Conservation (phyloP, 2,797 vertebrate genomes). For the Champsocephalus gunnari region DNA sequence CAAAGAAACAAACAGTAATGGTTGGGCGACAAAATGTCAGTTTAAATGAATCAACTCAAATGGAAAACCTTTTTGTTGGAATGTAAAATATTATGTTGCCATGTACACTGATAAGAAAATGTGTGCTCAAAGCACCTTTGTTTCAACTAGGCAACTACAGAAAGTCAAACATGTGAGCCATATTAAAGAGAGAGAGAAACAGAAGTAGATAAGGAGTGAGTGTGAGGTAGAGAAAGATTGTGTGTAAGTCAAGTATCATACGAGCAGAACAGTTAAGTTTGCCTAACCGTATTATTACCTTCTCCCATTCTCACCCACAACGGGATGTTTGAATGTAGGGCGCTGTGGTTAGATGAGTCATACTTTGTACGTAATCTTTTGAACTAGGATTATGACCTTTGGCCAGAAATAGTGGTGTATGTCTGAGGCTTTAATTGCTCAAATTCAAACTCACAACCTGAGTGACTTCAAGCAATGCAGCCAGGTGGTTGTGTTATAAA, state of each 20-base stretch:
- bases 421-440: neutral
- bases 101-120: slow-evolving; percentile 17
- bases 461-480: neutral
- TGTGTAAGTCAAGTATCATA: neutral
- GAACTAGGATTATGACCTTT: neutral
- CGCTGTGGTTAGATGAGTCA: neutral
- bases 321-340: neutral
- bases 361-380: neutral
- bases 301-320: rapidly evolving
- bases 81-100: neutral
- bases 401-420: neutral
- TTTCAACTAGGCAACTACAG: slow-evolving; percentile 2
- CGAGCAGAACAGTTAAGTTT: neutral
- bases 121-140: slow-evolving; percentile 13
- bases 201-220: neutral
- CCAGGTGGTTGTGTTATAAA: neutral
- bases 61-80: neutral
- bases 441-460: neutral
- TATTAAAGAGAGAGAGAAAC: slow-evolving; percentile 2
- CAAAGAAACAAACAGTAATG: slow-evolving; percentile 4
- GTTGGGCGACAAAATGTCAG: neutral
- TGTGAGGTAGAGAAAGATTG: neutral
- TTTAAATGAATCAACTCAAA: slow-evolving; percentile 6
- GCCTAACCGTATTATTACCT: neutral
- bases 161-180: slow-evolving; percentile 9